Evolutionary conservation across 2,797 vertebrate genomes (phyloP).

Genomic region (Lacerta bilineata): DNA sequence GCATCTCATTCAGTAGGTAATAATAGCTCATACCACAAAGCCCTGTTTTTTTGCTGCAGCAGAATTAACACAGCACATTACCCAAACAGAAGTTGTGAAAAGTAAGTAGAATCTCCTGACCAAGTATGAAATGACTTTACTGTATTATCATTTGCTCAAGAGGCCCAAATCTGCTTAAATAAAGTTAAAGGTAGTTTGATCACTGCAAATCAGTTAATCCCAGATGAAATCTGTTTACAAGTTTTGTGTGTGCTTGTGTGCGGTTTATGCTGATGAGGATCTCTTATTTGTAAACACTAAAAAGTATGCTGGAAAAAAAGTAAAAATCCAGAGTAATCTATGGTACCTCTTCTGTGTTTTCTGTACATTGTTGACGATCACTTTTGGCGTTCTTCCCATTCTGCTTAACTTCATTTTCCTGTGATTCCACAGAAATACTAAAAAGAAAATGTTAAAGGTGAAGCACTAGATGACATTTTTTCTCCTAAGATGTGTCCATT

Average conservation of each 20-base stretch:
- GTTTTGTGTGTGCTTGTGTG: neutral
- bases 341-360: conserved; percentile 70
- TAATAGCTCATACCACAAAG: neutral
- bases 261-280: neutral
- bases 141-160: neutral
- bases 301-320: neutral
- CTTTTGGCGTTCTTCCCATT: conserved; percentile 55
- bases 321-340: conserved; percentile 32
- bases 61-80: neutral
- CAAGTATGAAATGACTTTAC: neutral
- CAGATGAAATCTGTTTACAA: neutral
- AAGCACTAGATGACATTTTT: neutral
- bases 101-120: neutral
- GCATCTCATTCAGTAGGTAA: neutral
- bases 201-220: neutral
- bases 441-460: conserved; percentile 44
- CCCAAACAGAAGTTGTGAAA: neutral
- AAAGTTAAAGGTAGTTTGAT: neutral
- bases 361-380: conserved; percentile 54
- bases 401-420: conserved; percentile 56
- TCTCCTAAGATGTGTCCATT: neutral
- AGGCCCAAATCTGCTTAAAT: neutral
- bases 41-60: neutral
- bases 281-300: neutral
- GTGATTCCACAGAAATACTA: conserved; percentile 63